Evolutionary conservation across 2,888 invertebrate species (phyloP).

Genomic region (Barypeithes pellucidus): DNA sequence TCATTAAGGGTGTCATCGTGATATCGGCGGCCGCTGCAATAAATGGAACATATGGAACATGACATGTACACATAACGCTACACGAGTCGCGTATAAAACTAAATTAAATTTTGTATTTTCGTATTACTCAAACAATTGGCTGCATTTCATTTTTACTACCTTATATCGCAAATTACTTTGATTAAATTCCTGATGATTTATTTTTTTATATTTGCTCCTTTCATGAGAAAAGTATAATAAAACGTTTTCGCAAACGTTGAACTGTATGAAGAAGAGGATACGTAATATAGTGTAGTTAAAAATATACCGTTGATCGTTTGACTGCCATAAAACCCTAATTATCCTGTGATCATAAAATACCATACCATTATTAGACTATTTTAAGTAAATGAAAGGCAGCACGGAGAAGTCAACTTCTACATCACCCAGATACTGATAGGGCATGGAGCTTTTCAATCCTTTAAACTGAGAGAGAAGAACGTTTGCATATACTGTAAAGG

Average conservation of each 20-base stretch:
- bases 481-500: too few species aligned
- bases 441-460: too few species aligned
- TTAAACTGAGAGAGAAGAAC: too few species aligned
- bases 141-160: conserved; percentile 47
- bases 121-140: conserved; percentile 59
- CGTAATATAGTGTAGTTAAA: too few species aligned
- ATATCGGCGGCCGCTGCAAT: conserved; percentile 62
- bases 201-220: conserved; percentile 31
- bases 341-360: too few species aligned
- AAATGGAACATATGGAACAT: conserved; percentile 66
- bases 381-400: neutral
- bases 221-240: conserved; percentile 18
- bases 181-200: conserved; percentile 47
- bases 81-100: conserved; percentile 66
- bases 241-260: conserved; percentile 5
- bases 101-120: conserved; percentile 68
- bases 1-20: conserved; percentile 68
- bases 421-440: too few species aligned
- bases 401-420: too few species aligned
- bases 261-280: too few species aligned
- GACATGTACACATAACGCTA: conserved; percentile 63
- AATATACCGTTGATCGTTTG: too few species aligned
- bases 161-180: conserved; percentile 39
- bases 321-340: too few species aligned
- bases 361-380: too few species aligned